Conservation (phyloP, 1,140 invertebrate genomes). For the Cyclina sinensis region DNA sequence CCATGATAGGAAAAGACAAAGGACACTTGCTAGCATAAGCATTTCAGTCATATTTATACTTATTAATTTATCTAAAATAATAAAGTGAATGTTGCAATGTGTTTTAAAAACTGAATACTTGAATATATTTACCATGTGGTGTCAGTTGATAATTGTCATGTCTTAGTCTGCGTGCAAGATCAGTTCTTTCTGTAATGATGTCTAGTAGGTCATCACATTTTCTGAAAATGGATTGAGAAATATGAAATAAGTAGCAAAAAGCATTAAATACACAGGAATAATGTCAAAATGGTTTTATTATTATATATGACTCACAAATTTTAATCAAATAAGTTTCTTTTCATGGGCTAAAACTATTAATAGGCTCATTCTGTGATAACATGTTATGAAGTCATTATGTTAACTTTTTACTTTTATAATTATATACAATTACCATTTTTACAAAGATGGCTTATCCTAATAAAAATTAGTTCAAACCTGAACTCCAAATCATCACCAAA, state of each 20-base stretch:
- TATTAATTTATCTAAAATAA: too few relatives aligned
- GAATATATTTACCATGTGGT: background rate
- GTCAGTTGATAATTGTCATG: background rate
- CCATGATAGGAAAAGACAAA: too few relatives aligned
- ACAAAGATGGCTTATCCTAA: too few relatives aligned
- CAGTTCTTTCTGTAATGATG: background rate
- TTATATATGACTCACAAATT: background rate
- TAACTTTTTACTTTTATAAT: too few relatives aligned
- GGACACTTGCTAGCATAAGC: too few relatives aligned
- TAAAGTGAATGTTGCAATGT: too few relatives aligned
- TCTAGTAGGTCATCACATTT: background rate
- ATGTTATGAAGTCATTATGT: too few relatives aligned
- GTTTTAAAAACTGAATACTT: background rate
- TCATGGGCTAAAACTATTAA: background rate
- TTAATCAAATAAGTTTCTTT: background rate
- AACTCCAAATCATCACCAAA: slow-evolving; percentile 11
- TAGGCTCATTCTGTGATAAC: too few relatives aligned
- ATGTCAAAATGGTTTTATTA: slow-evolving; percentile 1
- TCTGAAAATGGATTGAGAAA: background rate
- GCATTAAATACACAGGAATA: background rate
- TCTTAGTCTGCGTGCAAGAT: slow-evolving; percentile 10
- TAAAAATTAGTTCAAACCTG: background rate
- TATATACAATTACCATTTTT: too few relatives aligned
- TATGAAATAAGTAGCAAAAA: background rate
- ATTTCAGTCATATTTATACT: too few relatives aligned